Conservation (phyloP, 1,140 invertebrate species). For the Monomorium pharaonis region DNA sequence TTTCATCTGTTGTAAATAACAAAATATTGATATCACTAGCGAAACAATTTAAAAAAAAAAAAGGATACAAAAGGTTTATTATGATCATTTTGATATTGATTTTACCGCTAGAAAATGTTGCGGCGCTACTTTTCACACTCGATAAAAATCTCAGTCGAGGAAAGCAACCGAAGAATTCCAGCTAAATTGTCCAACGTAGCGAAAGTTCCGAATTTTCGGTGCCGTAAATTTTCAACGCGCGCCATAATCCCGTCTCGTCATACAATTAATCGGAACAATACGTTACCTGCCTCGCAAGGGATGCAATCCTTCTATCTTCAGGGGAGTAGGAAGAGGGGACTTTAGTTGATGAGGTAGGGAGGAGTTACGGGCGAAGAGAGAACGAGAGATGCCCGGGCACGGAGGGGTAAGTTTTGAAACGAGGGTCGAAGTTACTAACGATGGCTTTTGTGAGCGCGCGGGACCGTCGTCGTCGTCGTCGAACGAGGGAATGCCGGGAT, state of each 20-base stretch:
- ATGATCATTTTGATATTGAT: background rate
- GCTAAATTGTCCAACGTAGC: conserved; percentile 52
- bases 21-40: background rate
- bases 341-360: background rate
- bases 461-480: conserved; percentile 28
- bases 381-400: background rate
- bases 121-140: background rate
- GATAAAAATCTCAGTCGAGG: conserved; percentile 1
- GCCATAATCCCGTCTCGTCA: conserved; percentile 62
- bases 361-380: background rate
- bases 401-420: conserved; percentile 48
- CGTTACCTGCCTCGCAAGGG: conserved; percentile 62
- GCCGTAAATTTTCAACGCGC: conserved; percentile 70
- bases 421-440: conserved; percentile 76
- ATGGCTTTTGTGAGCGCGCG: conserved; percentile 73
- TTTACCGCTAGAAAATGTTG: background rate
- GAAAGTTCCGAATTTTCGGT: conserved; percentile 70
- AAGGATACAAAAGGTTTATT: background rate
- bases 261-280: conserved; percentile 76
- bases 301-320: background rate
- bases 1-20: background rate
- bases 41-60: background rate
- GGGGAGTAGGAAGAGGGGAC: background rate
- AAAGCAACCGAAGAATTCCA: background rate
- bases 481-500: conserved; percentile 63